phyloP scores from a whole-genome alignment of 2,797 vertebrate genomes.

The Stomatorhinus walkeri region DNA sequence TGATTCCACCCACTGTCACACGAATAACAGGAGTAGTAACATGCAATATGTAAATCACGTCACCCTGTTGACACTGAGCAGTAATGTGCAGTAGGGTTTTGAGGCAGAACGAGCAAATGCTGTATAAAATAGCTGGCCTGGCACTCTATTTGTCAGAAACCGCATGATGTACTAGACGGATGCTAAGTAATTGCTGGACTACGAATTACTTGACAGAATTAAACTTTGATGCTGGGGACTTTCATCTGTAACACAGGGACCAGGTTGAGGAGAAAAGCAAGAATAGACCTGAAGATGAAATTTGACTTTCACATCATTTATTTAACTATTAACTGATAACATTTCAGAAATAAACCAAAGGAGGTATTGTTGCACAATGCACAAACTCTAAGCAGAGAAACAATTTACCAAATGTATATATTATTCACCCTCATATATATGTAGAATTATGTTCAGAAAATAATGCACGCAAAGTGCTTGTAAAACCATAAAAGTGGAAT shows the following conservation, averaged over 20 bases:
- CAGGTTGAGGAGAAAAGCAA: background rate
- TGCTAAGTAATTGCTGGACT: background rate
- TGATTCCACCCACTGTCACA: background rate
- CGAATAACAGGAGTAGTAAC: background rate
- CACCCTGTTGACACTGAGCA: background rate
- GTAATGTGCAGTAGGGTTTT: background rate
- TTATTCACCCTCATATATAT: background rate
- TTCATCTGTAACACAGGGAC: background rate
- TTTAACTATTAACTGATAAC: background rate
- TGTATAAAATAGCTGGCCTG: background rate
- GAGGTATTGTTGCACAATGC: background rate
- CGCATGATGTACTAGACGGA: background rate
- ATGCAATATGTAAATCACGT: conserved; percentile 14
- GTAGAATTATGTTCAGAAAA: background rate
- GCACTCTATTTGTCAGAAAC: background rate
- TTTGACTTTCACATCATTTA: background rate
- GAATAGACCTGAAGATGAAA: background rate
- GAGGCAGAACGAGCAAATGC: background rate
- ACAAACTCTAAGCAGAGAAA: background rate
- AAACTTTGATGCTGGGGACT: background rate
- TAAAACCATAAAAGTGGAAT: background rate
- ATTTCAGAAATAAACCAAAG: background rate
- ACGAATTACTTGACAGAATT: background rate
- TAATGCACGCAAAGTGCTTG: background rate
- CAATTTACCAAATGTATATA: background rate